phyloP scores from a whole-genome alignment of 1,140 invertebrate genomes.

The Eriosoma lanigerum region DNA sequence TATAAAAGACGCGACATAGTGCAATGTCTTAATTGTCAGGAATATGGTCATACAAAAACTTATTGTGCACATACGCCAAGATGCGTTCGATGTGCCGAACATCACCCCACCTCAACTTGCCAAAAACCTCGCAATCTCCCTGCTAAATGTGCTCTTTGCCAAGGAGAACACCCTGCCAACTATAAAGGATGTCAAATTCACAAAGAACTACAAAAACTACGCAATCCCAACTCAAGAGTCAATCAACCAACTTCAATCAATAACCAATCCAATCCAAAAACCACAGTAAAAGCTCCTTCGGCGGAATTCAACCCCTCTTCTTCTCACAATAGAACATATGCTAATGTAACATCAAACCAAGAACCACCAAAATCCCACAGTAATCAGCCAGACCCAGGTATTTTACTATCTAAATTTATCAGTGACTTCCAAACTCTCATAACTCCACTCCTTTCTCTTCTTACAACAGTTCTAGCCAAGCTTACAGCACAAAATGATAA shows the following conservation, averaged over 20 bases:
- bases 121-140: background rate
- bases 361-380: too few species aligned
- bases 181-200: background rate
- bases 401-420: too few species aligned
- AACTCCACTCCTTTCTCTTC: too few species aligned
- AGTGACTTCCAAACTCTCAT: background rate
- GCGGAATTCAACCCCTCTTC: background rate
- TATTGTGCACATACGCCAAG: background rate
- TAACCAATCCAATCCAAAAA: too few species aligned
- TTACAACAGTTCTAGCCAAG: too few species aligned
- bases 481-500: too few species aligned
- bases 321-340: too few species aligned
- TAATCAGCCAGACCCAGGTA: too few species aligned
- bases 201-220: background rate
- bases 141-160: background rate
- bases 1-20: background rate
- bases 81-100: conserved; percentile 4
- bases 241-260: too few species aligned
- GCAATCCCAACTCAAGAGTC: background rate
- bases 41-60: background rate
- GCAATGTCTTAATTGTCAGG: background rate
- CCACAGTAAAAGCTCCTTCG: too few species aligned
- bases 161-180: background rate
- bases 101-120: background rate
- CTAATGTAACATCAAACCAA: too few species aligned